Conservation (phyloP, 2,113 vertebrate species). For the Euleptes europaea region DNA sequence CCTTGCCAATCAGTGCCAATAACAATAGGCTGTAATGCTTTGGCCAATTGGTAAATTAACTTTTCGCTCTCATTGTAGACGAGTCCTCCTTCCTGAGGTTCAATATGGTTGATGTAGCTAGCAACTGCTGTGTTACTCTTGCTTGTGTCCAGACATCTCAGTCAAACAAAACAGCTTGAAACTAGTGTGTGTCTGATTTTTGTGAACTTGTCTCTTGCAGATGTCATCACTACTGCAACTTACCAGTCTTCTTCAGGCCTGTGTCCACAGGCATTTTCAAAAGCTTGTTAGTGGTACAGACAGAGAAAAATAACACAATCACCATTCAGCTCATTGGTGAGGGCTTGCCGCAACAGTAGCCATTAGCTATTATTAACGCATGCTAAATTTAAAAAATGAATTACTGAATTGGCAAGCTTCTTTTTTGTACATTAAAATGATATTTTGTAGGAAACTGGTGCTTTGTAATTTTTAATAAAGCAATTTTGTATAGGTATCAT, state of each 20-base stretch:
- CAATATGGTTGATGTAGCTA: not conserved
- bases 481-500: slow-evolving; percentile 55
- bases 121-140: not conserved
- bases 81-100: not conserved
- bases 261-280: slow-evolving; percentile 77
- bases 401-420: slow-evolving; percentile 5
- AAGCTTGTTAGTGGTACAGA: slow-evolving; percentile 80
- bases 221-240: slow-evolving; percentile 90
- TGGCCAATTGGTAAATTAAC: not conserved
- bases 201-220: slow-evolving; percentile 66
- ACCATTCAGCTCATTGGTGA: slow-evolving; percentile 85
- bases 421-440: slow-evolving; percentile 62
- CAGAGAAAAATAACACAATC: slow-evolving; percentile 75
- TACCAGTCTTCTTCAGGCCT: slow-evolving; percentile 93
- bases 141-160: not conserved
- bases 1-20: not conserved
- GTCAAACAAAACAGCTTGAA: not conserved
- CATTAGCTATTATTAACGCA: slow-evolving; percentile 18
- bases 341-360: slow-evolving; percentile 66
- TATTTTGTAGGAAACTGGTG: slow-evolving; percentile 64
- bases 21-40: not conserved
- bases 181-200: not conserved
- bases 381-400: slow-evolving; percentile 30
- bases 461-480: slow-evolving; percentile 56
- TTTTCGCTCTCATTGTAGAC: not conserved